Conservation (phyloP, 2,888 invertebrate species). For the Acanthosepion pharaonis region DNA sequence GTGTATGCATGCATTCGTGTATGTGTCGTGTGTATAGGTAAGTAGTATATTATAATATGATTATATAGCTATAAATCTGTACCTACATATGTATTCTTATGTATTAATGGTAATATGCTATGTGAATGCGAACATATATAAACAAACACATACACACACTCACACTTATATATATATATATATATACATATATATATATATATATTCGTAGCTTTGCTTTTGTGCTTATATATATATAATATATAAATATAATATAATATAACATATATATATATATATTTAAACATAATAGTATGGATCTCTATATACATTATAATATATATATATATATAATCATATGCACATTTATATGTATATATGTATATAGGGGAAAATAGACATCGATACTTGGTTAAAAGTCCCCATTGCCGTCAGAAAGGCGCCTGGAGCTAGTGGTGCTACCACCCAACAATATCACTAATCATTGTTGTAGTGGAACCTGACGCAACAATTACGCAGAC, state of each 20-base stretch:
- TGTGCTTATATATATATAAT: not conserved
- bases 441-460: constrained; percentile 13
- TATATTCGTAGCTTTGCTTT: not conserved
- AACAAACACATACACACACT: not conserved
- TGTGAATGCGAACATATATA: not conserved
- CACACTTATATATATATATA: not conserved
- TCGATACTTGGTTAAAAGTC: not conserved
- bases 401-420: not conserved
- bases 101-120: not conserved
- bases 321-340: not conserved
- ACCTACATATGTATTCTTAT: not conserved
- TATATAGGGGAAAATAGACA: not conserved
- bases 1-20: no score
- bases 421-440: constrained; percentile 17
- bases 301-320: not conserved
- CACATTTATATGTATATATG: not conserved
- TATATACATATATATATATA: no score
- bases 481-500: constrained; percentile 33
- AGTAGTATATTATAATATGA: not conserved
- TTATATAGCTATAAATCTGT: not conserved
- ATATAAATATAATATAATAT: not conserved
- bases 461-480: not conserved
- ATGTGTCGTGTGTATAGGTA: no score
- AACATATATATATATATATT: not conserved
- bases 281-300: not conserved